Evolutionary conservation across 2,113 vertebrate genomes (phyloP).

Genomic region (Etheostoma cragini): DNA sequence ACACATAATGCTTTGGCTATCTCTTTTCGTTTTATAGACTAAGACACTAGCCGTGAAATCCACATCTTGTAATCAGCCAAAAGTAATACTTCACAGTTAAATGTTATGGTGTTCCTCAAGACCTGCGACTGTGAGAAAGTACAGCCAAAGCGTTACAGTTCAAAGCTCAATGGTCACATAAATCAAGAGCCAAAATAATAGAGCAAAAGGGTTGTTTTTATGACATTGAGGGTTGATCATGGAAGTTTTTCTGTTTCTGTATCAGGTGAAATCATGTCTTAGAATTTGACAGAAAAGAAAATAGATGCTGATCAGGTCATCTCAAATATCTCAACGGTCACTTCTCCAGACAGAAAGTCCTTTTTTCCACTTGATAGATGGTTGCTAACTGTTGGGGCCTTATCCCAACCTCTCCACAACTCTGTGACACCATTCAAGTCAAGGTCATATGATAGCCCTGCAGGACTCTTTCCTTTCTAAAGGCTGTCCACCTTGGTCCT

Average conservation of each 20-base stretch:
- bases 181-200: not conserved
- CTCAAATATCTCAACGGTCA: constrained; percentile 55
- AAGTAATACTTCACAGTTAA: constrained; percentile 71
- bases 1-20: constrained; percentile 67
- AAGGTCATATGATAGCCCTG: constrained; percentile 78
- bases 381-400: constrained; percentile 64
- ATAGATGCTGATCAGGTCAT: constrained; percentile 34
- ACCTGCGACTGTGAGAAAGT: constrained; percentile 53
- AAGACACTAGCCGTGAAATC: constrained; percentile 77
- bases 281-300: constrained; percentile 18
- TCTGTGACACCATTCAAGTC: constrained; percentile 79
- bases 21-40: constrained; percentile 81
- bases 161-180: not conserved
- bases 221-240: not conserved
- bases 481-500: constrained; percentile 72
- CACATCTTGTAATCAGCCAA: constrained; percentile 76
- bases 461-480: constrained; percentile 60
- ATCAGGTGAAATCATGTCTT: constrained; percentile 2
- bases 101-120: constrained; percentile 47
- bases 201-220: not conserved
- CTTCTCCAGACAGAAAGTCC: constrained; percentile 59
- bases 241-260: not conserved
- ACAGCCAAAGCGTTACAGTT: not conserved
- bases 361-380: constrained; percentile 73
- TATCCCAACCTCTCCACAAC: constrained; percentile 68